Percentiles rank a stretch among this genome's conserved stretches.
These are phyloP conservation scores for Erebia epiphron DNA, from an alignment of 2,888 invertebrate genomes.

Conservation along the genomic window DNA sequence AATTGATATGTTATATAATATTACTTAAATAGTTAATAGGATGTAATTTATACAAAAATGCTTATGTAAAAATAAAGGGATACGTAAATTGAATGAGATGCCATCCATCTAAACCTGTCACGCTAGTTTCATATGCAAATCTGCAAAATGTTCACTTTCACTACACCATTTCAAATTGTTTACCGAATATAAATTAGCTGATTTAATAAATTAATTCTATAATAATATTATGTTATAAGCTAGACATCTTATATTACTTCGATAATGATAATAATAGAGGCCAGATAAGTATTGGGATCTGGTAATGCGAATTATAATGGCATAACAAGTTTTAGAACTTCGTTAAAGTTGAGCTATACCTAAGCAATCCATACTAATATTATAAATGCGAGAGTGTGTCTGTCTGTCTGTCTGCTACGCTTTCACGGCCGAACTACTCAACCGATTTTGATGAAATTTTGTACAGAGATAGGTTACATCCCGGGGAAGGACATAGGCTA, in stretches of 20 bases:
- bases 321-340: not conserved
- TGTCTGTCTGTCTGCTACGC: too few species aligned
- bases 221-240: not conserved
- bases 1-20: not conserved
- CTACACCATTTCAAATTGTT: slow-evolving; percentile 40
- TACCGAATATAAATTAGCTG: slow-evolving; percentile 33
- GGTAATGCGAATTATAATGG: not conserved
- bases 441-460: too few species aligned
- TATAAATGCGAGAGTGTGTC: too few species aligned
- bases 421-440: too few species aligned
- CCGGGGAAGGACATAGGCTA: too few species aligned
- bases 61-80: slow-evolving; percentile 36
- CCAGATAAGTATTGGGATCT: not conserved
- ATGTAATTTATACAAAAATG: slow-evolving; percentile 30
- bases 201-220: not conserved
- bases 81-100: slow-evolving; percentile 38
- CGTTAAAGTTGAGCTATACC: not conserved
- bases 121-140: slow-evolving; percentile 44
- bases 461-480: too few species aligned
- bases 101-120: slow-evolving; percentile 41
- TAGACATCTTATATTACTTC: not conserved
- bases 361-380: too few species aligned
- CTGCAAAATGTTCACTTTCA: slow-evolving; percentile 48
- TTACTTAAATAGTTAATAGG: slow-evolving; percentile 1
- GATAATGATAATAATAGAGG: not conserved